Percentiles rank a stretch among this genome's conserved stretches.
These are phyloP conservation scores for Hipposideros larvatus DNA, from an alignment of 2,797 vertebrate species.

Conservation along the genomic window DNA sequence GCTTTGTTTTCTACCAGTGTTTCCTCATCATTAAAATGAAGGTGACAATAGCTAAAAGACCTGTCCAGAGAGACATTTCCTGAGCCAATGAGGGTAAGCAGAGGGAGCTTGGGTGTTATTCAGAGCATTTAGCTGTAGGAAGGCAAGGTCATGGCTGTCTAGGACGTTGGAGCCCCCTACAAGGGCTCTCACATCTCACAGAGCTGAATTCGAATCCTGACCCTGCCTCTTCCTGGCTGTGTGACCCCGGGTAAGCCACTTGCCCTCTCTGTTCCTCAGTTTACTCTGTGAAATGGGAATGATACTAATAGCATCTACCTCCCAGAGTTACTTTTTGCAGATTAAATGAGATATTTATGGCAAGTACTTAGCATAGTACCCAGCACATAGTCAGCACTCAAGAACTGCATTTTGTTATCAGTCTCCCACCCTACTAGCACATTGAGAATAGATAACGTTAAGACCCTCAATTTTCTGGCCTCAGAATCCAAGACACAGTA, in stretches of 20 bases:
- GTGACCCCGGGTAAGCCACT: not conserved
- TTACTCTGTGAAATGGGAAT: not conserved
- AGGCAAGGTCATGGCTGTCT: not conserved
- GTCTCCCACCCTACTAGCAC: too few species aligned
- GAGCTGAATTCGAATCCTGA: not conserved
- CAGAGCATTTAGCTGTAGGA: not conserved
- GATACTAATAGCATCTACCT: not conserved
- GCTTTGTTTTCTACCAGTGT: not conserved
- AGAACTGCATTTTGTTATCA: not conserved
- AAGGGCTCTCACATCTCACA: not conserved
- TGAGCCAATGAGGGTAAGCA: not conserved
- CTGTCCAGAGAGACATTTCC: not conserved
- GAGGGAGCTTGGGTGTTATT: rapidly evolving
- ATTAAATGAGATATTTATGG: not conserved
- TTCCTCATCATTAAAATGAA: not conserved
- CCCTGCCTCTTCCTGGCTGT: not conserved
- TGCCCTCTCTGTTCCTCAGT: not conserved
- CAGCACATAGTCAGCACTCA: not conserved
- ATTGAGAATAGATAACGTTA: not conserved
- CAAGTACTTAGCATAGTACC: not conserved
- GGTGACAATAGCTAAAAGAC: too few species aligned
- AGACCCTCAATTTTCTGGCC: not conserved
- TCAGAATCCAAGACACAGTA: not conserved
- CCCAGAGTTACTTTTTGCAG: not conserved
- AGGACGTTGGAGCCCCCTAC: not conserved